These are phyloP conservation scores for Glandiceps talaboti DNA, from an alignment of 53 echinoderm and acorn worm species.

Conservation along the genomic window DNA sequence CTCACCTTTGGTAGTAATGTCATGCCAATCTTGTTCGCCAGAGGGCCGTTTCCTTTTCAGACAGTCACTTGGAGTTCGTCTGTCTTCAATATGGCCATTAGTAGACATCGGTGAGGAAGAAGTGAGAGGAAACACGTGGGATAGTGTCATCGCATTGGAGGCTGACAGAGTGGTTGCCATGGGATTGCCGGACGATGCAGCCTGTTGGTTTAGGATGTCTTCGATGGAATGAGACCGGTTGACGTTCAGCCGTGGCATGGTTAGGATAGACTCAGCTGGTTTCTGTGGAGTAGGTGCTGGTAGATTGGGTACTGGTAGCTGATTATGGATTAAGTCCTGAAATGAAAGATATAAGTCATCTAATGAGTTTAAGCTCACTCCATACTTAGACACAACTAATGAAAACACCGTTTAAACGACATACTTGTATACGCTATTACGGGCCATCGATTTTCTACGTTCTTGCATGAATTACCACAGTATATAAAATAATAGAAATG, in stretches of 20 bases:
- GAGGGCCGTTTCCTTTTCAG: background rate
- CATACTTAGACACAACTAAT: no score
- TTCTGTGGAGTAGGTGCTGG: conserved; percentile 33
- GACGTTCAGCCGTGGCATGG: background rate
- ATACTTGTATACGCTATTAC: no score
- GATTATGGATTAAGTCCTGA: conserved; percentile 25
- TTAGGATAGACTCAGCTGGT: conserved; percentile 4
- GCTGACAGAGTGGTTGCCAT: background rate
- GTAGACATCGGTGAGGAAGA: background rate
- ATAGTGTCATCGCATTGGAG: background rate
- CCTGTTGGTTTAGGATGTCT: conserved; percentile 18
- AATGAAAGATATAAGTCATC: no score
- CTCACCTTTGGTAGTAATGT: background rate
- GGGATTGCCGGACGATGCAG: no score
- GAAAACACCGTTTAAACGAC: no score
- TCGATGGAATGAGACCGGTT: conserved; percentile 36
- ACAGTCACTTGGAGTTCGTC: background rate
- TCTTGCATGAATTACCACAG: no score
- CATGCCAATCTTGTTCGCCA: background rate
- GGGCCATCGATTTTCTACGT: no score
- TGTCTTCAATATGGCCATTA: background rate
- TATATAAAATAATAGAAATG: no score
- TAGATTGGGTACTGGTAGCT: conserved; percentile 22
- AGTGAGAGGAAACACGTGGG: background rate
- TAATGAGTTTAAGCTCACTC: no score